A percentile compares a stretch with the other conserved stretches of the same genome.
These are phyloP conservation scores for Cheilosia impressa DNA, from an alignment of 2,888 invertebrate species.

Conservation along the genomic window DNA sequence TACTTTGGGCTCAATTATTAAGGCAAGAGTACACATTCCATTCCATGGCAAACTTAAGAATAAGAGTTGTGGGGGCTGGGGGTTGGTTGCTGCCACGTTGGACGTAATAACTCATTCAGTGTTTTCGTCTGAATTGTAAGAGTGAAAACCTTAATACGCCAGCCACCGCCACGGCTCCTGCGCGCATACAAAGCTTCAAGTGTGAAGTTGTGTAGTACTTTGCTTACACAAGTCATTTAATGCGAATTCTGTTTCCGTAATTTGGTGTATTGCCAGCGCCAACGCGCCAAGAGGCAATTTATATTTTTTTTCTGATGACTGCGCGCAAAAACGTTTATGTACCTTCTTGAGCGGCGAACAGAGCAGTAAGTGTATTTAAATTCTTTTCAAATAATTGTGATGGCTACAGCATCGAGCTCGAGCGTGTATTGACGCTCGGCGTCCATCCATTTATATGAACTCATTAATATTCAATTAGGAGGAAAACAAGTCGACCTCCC, in stretches of 20 bases:
- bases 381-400: neutral
- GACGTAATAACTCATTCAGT: constrained; percentile 50
- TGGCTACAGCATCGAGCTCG: neutral
- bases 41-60: constrained; percentile 21
- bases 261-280: constrained; percentile 55
- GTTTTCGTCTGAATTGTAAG: constrained; percentile 54
- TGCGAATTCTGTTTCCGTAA: constrained; percentile 61
- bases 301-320: constrained; percentile 21
- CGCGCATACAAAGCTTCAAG: constrained; percentile 59
- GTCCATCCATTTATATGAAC: constrained; percentile 34
- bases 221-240: constrained; percentile 51
- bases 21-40: constrained; percentile 39
- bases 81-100: constrained; percentile 3
- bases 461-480: constrained; percentile 69
- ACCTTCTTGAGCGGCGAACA: neutral
- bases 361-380: constrained; percentile 5
- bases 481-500: constrained; percentile 13
- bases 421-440: neutral
- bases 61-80: neutral
- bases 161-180: constrained; percentile 12
- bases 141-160: constrained; percentile 28
- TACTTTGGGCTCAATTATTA: constrained; percentile 46
- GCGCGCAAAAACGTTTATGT: constrained; percentile 14
- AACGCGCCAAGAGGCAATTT: constrained; percentile 60
- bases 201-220: constrained; percentile 55